These are phyloP conservation scores for Pogona vitticeps DNA, from an alignment of 2,113 vertebrate species.

Conservation along the genomic window DNA sequence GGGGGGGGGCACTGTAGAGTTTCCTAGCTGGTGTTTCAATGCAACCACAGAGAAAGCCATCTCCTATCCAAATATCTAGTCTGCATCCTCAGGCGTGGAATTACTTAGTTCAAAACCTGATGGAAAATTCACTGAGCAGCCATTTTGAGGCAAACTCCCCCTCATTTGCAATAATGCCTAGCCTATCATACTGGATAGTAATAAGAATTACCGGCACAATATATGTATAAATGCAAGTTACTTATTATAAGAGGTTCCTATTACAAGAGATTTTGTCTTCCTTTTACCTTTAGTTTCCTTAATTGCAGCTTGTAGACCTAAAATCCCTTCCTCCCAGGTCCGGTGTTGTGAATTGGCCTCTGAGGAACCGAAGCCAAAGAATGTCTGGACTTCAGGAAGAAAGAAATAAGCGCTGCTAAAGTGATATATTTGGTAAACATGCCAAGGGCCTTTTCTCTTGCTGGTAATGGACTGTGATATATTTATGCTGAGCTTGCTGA, in stretches of 20 bases:
- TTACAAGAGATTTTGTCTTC: too few relatives aligned
- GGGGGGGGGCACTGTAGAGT: too few relatives aligned
- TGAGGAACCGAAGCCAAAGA: neutral
- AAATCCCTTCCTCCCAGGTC: neutral
- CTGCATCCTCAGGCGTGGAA: too few relatives aligned
- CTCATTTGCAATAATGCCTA: neutral
- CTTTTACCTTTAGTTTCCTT: neutral
- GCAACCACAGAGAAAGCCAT: too few relatives aligned
- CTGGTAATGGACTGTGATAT: neutral
- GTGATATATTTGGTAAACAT: constrained; percentile 2
- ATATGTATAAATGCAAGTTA: too few relatives aligned
- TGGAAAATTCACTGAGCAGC: neutral
- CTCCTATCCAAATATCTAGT: too few relatives aligned
- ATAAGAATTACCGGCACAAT: neutral
- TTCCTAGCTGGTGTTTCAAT: too few relatives aligned
- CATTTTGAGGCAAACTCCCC: too few relatives aligned
- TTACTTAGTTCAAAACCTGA: too few relatives aligned
- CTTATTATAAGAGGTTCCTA: too few relatives aligned
- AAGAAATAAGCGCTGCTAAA: neutral
- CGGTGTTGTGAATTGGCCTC: neutral
- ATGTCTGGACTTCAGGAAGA: neutral
- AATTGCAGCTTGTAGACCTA: neutral
- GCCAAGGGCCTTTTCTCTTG: neutral
- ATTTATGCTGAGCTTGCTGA: neutral
- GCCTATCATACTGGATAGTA: neutral